Conservation (phyloP, 1,140 invertebrate species). For the Ceratina calcarata region DNA sequence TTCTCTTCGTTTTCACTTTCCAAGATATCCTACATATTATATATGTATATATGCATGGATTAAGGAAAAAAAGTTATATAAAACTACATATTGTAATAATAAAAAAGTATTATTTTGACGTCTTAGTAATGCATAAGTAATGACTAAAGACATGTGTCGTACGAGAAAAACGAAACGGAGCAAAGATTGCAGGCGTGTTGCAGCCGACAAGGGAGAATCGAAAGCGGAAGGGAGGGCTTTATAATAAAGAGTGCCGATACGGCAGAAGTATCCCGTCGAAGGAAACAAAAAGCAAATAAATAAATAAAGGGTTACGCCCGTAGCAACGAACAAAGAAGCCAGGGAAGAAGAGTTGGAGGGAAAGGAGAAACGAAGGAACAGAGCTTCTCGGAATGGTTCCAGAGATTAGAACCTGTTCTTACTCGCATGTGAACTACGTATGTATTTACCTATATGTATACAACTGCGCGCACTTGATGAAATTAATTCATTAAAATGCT, state of each 20-base stretch:
- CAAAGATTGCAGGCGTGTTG: background rate
- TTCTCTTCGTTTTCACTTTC: too few species aligned
- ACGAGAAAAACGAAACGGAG: background rate
- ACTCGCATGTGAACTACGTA: background rate
- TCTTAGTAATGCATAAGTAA: too few species aligned
- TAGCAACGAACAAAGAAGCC: constrained; percentile 33
- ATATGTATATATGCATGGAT: too few species aligned
- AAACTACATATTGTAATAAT: too few species aligned
- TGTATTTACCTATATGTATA: background rate
- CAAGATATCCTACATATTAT: too few species aligned
- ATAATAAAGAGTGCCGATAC: too few species aligned
- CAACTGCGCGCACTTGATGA: background rate
- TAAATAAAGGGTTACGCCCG: constrained; percentile 18
- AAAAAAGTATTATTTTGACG: too few species aligned
- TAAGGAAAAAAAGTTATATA: too few species aligned
- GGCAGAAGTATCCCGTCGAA: constrained; percentile 11
- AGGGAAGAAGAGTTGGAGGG: background rate
- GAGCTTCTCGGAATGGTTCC: constrained; percentile 49
- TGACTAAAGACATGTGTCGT: background rate
- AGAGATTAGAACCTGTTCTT: constrained; percentile 50
- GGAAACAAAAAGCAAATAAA: constrained; percentile 43
- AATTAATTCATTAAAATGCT: constrained; percentile 3
- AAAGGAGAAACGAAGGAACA: background rate
- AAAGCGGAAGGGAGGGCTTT: background rate
- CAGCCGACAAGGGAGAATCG: background rate